Evolutionary conservation across 2,797 vertebrate genomes (phyloP), one percentile per base, ranked within the genome.

Genomic region (Lerista edwardsae): DNA sequence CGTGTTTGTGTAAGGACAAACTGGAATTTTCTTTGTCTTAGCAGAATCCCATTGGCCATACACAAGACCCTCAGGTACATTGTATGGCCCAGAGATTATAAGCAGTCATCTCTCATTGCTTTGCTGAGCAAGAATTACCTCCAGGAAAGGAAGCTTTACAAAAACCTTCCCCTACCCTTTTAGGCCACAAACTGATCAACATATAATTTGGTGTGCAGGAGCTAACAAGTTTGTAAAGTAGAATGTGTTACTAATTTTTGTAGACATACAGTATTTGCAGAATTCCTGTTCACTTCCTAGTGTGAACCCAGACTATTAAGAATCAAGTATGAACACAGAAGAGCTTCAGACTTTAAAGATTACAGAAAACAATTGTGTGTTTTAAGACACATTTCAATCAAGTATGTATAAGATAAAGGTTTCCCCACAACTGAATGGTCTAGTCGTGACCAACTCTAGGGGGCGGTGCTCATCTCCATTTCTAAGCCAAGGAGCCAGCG

Each of bases 331-430:
- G 87, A 91, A 84, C 73, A 83, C 36, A 5, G 79, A 17, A 77
- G 75, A 62, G 59, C n/a, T 72, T 74, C 82, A 73, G 80, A 5
- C 83, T 85, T 85, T 83, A 83, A 78, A 91, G 82, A 86, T 91
- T 88, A 85, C 69, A 72, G 64, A 85, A 91, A 92, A 90, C 69
- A 87, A 79, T 87, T 87, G 65, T 81, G 85, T 88, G 88, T 25
- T 5, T 21, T 71, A 82, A 36, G n/a, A 39, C 19, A 23, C 27
- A 47, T 47, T 64, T 12, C 23, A 10, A 44, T 69, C 6, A 64
- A 62, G 25, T 61, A 61, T 61, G 11, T 61, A 23, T 61, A 36
- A n/a, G n/a, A n/a, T n/a, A n/a, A n/a, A n/a, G n/a, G n/a, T n/a
- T n/a, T n/a, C n/a, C n/a, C n/a, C n/a, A n/a, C n/a, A n/a, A n/a